Evolutionary conservation across 2,888 invertebrate genomes (phyloP).

Genomic region (Apoda limacodes): DNA sequence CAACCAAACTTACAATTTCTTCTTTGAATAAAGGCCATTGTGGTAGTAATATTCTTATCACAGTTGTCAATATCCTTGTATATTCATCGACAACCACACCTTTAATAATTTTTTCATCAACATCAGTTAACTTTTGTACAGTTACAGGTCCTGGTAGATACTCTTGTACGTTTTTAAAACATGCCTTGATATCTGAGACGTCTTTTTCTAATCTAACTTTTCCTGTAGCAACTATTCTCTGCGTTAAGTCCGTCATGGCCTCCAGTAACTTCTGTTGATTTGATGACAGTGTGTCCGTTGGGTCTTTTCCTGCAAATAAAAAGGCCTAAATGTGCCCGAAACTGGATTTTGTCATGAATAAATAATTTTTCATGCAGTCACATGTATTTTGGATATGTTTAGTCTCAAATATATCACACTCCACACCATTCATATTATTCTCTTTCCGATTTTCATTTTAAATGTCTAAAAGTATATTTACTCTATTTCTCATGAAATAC

Average conservation of each 20-base stretch:
- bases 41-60: slow-evolving; percentile 60
- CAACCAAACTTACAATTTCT: slow-evolving; percentile 51
- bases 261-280: slow-evolving; percentile 24
- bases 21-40: slow-evolving; percentile 70
- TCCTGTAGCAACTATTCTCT: slow-evolving; percentile 32
- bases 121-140: slow-evolving; percentile 71
- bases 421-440: too few species aligned
- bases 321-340: slow-evolving; percentile 64
- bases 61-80: slow-evolving; percentile 53
- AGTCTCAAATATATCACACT: too few species aligned
- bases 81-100: slow-evolving; percentile 53
- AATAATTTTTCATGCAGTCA: too few species aligned
- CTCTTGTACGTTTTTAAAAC: slow-evolving; percentile 21
- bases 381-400: too few species aligned
- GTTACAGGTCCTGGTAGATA: slow-evolving; percentile 72
- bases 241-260: slow-evolving; percentile 34
- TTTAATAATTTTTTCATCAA: slow-evolving; percentile 46
- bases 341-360: slow-evolving; percentile 28
- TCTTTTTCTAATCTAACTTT: slow-evolving; percentile 39
- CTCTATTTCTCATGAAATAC: too few species aligned
- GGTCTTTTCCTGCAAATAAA: slow-evolving; percentile 38
- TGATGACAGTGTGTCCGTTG: background rate
- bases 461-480: too few species aligned
- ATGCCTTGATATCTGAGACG: slow-evolving; percentile 25
- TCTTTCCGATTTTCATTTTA: too few species aligned